Evolutionary conservation across 2,888 invertebrate species (phyloP).

Genomic region (Zaprionus bogoriensis): DNA sequence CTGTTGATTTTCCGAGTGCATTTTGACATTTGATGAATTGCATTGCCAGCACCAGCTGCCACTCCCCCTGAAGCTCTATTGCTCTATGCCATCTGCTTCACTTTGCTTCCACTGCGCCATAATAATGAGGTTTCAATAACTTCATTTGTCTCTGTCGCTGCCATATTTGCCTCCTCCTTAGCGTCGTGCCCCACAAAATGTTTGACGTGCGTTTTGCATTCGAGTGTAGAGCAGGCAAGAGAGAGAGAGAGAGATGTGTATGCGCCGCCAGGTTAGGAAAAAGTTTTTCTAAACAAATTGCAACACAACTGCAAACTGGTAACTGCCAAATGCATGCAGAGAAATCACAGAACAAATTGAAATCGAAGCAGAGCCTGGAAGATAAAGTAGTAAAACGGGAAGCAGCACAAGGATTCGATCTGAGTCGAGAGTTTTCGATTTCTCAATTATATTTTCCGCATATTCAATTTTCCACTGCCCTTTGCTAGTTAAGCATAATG

Average conservation of each 20-base stretch:
- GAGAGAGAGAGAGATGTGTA: neutral
- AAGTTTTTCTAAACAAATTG: slow-evolving; percentile 34
- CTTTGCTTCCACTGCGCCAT: slow-evolving; percentile 47
- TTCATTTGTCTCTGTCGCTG: slow-evolving; percentile 74
- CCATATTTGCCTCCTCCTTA: slow-evolving; percentile 49
- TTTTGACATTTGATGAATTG: slow-evolving; percentile 75
- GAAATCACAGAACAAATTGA: neutral
- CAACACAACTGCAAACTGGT: slow-evolving; percentile 37
- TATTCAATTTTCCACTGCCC: neutral
- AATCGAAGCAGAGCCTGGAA: neutral
- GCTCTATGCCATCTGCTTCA: slow-evolving; percentile 40
- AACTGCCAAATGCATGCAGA: neutral
- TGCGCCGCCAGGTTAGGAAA: neutral
- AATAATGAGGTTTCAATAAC: slow-evolving; percentile 76
- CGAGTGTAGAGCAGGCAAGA: too few relatives aligned
- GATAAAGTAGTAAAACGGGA: too few relatives aligned
- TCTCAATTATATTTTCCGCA: neutral
- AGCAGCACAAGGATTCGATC: neutral
- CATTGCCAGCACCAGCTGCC: slow-evolving; percentile 37
- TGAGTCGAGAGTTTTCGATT: neutral
- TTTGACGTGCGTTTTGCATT: slow-evolving; percentile 8
- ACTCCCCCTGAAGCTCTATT: neutral
- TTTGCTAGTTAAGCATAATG: neutral
- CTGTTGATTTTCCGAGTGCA: slow-evolving; percentile 72
- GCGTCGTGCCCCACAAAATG: slow-evolving; percentile 22